Evolutionary conservation across 1,140 invertebrate species (phyloP).

Genomic region (Drosophila tani): DNA sequence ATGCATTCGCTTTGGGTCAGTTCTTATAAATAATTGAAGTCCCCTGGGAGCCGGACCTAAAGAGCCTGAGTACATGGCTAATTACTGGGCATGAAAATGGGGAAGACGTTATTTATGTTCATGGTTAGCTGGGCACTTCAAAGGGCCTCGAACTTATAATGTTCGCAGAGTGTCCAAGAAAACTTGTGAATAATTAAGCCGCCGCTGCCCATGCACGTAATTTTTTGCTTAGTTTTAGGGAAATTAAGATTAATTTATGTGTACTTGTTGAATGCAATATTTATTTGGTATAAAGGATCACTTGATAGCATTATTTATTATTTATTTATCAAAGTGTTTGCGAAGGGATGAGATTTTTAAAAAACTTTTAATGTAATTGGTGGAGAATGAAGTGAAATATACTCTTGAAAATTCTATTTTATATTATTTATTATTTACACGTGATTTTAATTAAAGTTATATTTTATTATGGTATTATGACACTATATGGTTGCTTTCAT

Average conservation of each 20-base stretch:
- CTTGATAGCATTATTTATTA: not conserved
- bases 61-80: conserved; percentile 35
- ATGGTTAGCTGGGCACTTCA: conserved; percentile 18
- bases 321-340: not conserved
- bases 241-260: conserved; percentile 6
- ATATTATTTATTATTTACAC: too few relatives aligned
- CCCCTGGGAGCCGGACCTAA: conserved; percentile 24
- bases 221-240: not conserved
- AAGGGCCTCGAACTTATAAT: conserved; percentile 28
- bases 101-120: conserved; percentile 31
- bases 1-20: conserved; percentile 49
- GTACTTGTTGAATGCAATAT: conserved; percentile 1
- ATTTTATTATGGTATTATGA: too few relatives aligned
- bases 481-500: too few relatives aligned
- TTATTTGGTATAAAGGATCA: not conserved
- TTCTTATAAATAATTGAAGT: conserved; percentile 50
- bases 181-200: conserved; percentile 33
- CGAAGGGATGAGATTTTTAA: not conserved
- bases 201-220: conserved; percentile 1
- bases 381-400: too few relatives aligned
- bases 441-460: not conserved
- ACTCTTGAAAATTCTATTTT: too few relatives aligned
- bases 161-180: not conserved
- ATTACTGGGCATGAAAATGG: conserved; percentile 18
- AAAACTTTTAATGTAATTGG: too few relatives aligned